phyloP scores from a whole-genome alignment of 1,140 invertebrate species.

The Drosophila micromelanica region DNA sequence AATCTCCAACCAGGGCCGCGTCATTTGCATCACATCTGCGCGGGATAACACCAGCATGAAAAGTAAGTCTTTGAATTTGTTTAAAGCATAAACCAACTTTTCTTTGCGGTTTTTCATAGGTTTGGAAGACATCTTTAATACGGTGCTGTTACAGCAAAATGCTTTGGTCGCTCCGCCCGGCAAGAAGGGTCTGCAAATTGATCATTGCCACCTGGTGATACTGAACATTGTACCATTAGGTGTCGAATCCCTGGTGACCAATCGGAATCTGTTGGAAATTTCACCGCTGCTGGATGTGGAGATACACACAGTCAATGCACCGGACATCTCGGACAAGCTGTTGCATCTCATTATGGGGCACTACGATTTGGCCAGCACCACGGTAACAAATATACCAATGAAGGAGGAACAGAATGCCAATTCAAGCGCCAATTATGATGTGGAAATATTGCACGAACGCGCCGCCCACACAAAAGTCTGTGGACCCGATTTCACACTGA shows the following conservation, averaged over 20 bases:
- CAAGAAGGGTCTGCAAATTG: slow-evolving; percentile 88
- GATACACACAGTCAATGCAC: slow-evolving; percentile 89
- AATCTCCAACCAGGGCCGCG: slow-evolving; percentile 88
- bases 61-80: slow-evolving; percentile 76
- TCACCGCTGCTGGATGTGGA: slow-evolving; percentile 88
- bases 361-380: slow-evolving; percentile 97
- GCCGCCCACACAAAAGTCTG: slow-evolving; percentile 92
- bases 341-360: slow-evolving; percentile 92
- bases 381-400: slow-evolving; percentile 99
- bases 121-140: slow-evolving; percentile 93
- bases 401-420: slow-evolving; percentile 99
- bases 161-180: slow-evolving; percentile 88
- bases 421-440: slow-evolving; percentile 99
- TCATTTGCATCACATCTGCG: slow-evolving; percentile 95
- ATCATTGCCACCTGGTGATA: slow-evolving; percentile 95
- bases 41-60: slow-evolving; percentile 93
- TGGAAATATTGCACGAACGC: slow-evolving; percentile 96
- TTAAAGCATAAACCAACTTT: too few relatives aligned
- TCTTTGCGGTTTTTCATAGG: background rate
- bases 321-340: slow-evolving; percentile 88
- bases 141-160: slow-evolving; percentile 92
- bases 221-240: slow-evolving; percentile 94
- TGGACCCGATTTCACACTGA: slow-evolving; percentile 86
- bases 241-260: slow-evolving; percentile 89
- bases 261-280: slow-evolving; percentile 88